These are phyloP conservation scores for Coenobita brevimanus DNA, from an alignment of 1,140 invertebrate genomes.

Conservation along the genomic window DNA sequence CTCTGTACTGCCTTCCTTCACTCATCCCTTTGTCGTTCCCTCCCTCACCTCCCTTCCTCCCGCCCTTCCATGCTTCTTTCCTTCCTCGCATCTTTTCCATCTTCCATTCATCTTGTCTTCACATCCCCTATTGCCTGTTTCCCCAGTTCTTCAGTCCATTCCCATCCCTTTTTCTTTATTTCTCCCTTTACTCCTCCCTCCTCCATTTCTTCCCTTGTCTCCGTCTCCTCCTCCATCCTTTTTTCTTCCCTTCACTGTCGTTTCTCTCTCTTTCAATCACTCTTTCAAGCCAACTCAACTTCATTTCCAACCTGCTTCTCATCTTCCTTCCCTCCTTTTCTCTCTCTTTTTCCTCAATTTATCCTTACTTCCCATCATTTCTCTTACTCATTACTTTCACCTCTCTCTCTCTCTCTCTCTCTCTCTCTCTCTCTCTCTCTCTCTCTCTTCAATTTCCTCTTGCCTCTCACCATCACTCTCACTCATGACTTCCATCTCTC, in stretches of 20 bases:
- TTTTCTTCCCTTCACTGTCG: background rate
- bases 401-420: too few species aligned
- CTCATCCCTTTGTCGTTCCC: too few species aligned
- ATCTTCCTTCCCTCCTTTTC: background rate
- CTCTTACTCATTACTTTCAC: too few species aligned
- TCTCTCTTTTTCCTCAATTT: background rate
- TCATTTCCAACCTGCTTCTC: slow-evolving; percentile 4
- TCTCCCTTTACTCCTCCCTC: too few species aligned
- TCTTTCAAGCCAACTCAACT: background rate
- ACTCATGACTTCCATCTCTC: background rate
- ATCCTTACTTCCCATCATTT: background rate
- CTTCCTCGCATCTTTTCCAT: background rate
- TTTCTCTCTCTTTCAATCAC: background rate
- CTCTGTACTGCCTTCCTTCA: too few species aligned
- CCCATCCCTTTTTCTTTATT: too few species aligned
- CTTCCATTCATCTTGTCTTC: background rate
- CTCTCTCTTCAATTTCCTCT: background rate
- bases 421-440: background rate
- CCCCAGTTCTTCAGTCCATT: too few species aligned
- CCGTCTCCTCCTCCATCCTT: too few species aligned
- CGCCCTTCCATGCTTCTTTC: too few species aligned
- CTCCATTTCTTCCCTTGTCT: too few species aligned
- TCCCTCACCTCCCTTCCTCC: too few species aligned
- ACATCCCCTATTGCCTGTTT: background rate
- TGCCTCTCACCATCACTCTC: slow-evolving; percentile 4